Conservation (phyloP, 2,113 vertebrate species). For the Cyanoliseus patagonus region DNA sequence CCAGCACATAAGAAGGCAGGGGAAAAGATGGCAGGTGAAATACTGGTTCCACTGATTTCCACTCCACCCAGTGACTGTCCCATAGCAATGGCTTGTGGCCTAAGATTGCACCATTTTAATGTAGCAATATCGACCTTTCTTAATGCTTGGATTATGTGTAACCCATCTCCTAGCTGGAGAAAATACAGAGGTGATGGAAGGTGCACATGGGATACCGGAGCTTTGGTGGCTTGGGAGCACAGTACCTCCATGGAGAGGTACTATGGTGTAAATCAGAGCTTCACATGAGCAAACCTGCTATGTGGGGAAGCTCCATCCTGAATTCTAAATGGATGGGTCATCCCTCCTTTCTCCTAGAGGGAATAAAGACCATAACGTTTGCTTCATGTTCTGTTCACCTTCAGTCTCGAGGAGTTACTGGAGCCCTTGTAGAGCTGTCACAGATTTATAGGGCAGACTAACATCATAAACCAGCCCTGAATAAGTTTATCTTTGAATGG, state of each 20-base stretch:
- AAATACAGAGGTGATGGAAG: neutral
- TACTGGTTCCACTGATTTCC: neutral
- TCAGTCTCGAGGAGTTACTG: neutral
- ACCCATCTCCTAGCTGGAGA: neutral
- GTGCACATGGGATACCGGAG: neutral
- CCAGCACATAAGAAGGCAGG: neutral
- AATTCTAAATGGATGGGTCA: too few relatives aligned
- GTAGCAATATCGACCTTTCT: neutral
- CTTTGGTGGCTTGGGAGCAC: neutral
- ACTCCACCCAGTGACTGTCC: neutral
- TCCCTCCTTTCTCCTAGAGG: neutral
- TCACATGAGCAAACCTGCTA: rapidly evolving
- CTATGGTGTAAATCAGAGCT: neutral
- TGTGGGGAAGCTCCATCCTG: rapidly evolving
- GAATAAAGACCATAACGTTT: neutral
- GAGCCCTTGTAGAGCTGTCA: neutral
- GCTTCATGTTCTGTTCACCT: neutral
- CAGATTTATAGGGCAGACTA: neutral
- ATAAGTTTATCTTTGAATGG: neutral
- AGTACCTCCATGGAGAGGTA: rapidly evolving
- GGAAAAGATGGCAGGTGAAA: neutral
- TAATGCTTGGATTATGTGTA: neutral
- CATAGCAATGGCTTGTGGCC: neutral
- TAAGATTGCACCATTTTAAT: neutral
- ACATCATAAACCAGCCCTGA: neutral